Base-by-base conservation (phyloP, 2,888 invertebrate species). In the Nemotelus nigrinus region DNA sequence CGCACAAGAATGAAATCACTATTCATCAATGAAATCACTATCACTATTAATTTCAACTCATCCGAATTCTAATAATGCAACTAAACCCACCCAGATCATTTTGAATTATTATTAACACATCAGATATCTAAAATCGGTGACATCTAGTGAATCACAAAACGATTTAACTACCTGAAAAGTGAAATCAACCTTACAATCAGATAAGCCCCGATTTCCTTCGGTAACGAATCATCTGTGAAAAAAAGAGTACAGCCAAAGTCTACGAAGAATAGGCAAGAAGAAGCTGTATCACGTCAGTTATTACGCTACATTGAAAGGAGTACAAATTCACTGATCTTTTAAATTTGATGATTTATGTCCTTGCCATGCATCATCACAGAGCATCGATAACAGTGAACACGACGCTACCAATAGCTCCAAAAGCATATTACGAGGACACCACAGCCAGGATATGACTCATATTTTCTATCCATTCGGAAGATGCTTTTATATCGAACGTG, bases 301-400 rank as follows among this genome's bases (percentile, higher is more conserved):
- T 45, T 75, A 75, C 64, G 64, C 50, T 43, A 75, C 44, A 75
- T 75, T 64, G 75, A 75, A 48, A 64, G 75, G 44, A 10, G 64
- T 64, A 75, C 50, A 47, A 50, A 48, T 75, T 64, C 75, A 64
- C 60, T 53, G 63, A 75, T 50, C 10, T 64, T 63, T 63, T 25
- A 47, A 75, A 65, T 64, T 64, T 64, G 75, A 75, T 75, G 75
- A 75, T 75, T 75, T 75, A 75, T 75, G 65, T 75, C 47, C 45
- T 44, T 65, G n/a, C 5, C 65, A 63, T 41, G 41, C 43, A 25
- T 5, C 7, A 4, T 10, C 57, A 4, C 3, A 10, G n/a, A 4
- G 10, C 57, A 5, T 57, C 57, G 3, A 10, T 3, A 4, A 25
- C 3, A 25, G 7, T 41, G n/a, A n/a, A 10, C 3, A 65, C 47